phyloP scores from a whole-genome alignment of 1,140 invertebrate genomes.

The Hermatobates lingyangjiaoensis region DNA sequence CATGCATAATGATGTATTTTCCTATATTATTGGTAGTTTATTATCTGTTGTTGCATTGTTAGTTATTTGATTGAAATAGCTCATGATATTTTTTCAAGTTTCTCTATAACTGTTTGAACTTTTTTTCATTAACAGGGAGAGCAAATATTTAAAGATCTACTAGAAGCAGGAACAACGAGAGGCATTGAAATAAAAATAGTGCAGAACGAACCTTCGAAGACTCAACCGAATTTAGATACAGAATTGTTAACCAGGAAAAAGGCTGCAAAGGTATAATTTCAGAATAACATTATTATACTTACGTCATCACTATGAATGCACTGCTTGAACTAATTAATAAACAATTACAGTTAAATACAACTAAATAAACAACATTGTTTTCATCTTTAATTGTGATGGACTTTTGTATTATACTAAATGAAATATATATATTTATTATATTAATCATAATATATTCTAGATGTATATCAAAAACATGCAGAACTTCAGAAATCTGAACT shows the following conservation, averaged over 20 bases:
- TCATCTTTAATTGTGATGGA: neutral
- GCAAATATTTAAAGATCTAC: conserved; percentile 55
- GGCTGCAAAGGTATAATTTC: conserved; percentile 41
- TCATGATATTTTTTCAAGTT: no score
- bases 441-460: no score
- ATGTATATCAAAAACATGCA: no score
- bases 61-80: no score
- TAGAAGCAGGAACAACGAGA: conserved; percentile 47
- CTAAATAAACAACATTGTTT: neutral
- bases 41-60: no score
- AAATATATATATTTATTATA: conserved; percentile 2
- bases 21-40: no score
- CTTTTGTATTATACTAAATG: neutral
- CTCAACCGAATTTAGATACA: conserved; percentile 56
- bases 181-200: conserved; percentile 65
- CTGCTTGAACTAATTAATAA: neutral
- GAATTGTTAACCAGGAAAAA: conserved; percentile 51
- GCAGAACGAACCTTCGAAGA: conserved; percentile 55
- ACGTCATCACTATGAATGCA: neutral
- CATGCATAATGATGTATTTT: no score
- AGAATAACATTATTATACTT: neutral
- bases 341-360: neutral
- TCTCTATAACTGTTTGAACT: no score
- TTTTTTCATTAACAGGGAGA: conserved; percentile 47
- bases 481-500: no score